These are phyloP conservation scores for Chlamydotis undulata DNA, from an alignment of 2,113 vertebrate genomes.

Conservation along the genomic window DNA sequence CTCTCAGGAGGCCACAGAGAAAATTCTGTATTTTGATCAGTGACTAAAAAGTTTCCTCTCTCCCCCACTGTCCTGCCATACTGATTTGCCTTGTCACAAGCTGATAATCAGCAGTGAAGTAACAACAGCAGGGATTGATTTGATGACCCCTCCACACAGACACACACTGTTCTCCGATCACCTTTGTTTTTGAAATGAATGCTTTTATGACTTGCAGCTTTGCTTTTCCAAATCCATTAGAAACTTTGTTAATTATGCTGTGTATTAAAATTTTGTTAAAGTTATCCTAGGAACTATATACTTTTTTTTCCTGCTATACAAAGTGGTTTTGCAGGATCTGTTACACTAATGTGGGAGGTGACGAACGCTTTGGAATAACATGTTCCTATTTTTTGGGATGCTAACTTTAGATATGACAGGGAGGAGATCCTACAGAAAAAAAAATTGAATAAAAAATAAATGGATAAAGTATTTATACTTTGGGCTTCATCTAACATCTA, in stretches of 20 bases:
- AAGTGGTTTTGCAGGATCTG: background rate
- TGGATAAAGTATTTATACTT: background rate
- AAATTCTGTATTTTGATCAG: background rate
- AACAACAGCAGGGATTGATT: background rate
- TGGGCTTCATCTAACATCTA: background rate
- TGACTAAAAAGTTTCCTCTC: background rate
- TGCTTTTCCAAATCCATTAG: background rate
- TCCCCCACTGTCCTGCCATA: background rate
- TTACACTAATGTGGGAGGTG: background rate
- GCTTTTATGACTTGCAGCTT: background rate
- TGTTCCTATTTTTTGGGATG: background rate
- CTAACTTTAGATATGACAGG: background rate
- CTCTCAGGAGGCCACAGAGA: background rate
- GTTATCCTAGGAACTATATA: background rate
- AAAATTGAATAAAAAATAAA: background rate
- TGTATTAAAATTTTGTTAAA: background rate
- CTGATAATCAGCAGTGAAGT: background rate
- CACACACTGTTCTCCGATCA: background rate
- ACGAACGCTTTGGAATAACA: background rate
- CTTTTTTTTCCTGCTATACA: background rate
- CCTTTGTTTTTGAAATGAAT: background rate
- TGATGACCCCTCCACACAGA: background rate
- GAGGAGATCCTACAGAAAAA: background rate
- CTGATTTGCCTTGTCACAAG: background rate
- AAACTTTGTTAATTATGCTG: background rate